Evolutionary conservation across 2,797 vertebrate genomes (phyloP), one percentile per base, ranked within the genome.

Genomic region (Notolabrus celidotus): DNA sequence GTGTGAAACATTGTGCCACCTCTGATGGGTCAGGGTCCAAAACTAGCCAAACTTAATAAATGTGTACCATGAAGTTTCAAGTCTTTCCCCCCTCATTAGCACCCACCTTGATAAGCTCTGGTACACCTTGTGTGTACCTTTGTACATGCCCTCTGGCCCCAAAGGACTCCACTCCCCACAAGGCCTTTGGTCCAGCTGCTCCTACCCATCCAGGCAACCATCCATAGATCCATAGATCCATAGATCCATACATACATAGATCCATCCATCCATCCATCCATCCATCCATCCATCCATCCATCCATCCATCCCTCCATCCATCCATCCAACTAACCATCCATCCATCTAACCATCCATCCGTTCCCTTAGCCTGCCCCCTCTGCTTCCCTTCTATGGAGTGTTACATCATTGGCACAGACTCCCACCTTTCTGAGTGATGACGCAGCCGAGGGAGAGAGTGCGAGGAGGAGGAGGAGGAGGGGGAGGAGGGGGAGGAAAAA

Each of bases 381-480:
- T 82, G 74, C 72, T 81, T 86, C 71, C 90, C 87, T 78, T 92
- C 89, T 93, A 92, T 69, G 92, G 91, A 69, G 54, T 86, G 89
- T 94, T 94, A 95, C 94, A 93, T 95, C 93, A 95, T 76, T 80
- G 85, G 72, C 60, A 65, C 67, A 82, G 82, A 82, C 91, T 67
- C 90, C 89, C 86, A 87, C 86, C 83, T 91, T 88, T 88, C 89
- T 83, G 80, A 80, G 80, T 83, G 88, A 81, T 94, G 90, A 94
- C 92, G 91, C 86, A 88, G 90, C 79, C 74, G 45, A 20, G 80
- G 45, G 77, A 80, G 88, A 70, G 80, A 4, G 86, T 67, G 88
- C 83, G 87, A 71, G 70, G 52, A 62, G 74, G 70, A 54, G 71
- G 20, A 81, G 70, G 86, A 60, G 63, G 72, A 19, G 43, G 77